Evolutionary conservation across 2,113 vertebrate genomes (phyloP).

Genomic region (Thomomys bottae): DNA sequence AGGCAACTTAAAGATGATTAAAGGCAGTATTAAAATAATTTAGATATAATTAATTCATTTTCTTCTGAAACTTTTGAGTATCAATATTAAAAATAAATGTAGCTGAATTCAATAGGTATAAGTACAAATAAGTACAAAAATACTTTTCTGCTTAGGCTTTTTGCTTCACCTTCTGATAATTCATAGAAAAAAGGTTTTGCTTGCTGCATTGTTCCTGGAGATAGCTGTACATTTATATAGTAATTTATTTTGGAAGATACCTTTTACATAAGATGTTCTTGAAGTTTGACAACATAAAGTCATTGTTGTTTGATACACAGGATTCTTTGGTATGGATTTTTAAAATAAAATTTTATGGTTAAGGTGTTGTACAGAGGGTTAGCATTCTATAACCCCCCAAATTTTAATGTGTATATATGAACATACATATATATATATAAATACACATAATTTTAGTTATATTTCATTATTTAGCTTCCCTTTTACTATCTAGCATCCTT

Average conservation of each 20-base stretch:
- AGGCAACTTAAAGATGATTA: background rate
- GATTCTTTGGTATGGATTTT: background rate
- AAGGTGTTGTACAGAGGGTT: no score
- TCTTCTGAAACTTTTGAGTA: background rate
- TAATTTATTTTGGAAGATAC: background rate
- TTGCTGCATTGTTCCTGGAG: background rate
- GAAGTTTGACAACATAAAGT: background rate
- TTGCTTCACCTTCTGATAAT: background rate
- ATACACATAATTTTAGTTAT: no score
- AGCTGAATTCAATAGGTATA: no score
- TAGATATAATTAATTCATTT: background rate
- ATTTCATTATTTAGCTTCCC: background rate
- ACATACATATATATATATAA: background rate
- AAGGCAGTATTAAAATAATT: background rate
- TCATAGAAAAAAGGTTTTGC: background rate
- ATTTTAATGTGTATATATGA: background rate
- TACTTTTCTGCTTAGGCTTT: background rate
- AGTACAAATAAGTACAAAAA: background rate
- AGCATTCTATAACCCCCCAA: background rate
- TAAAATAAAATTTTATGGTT: no score
- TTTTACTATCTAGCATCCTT: background rate
- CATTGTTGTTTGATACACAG: background rate
- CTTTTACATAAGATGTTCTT: background rate
- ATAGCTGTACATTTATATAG: background rate
- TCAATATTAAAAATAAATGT: background rate